These are phyloP conservation scores for Sminthurinus aureus DNA, from an alignment of 2,888 invertebrate genomes.

Conservation along the genomic window DNA sequence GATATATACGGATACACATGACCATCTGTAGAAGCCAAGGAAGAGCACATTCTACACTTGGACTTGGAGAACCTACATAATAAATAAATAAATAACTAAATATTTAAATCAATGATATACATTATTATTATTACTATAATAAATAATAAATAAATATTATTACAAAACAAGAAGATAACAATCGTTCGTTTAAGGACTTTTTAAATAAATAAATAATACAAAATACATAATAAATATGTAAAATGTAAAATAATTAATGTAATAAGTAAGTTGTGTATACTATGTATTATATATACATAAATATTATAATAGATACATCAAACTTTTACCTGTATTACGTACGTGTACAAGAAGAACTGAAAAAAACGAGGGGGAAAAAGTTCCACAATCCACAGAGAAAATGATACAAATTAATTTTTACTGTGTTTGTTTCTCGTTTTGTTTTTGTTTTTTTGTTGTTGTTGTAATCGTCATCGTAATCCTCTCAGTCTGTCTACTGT, in stretches of 20 bases:
- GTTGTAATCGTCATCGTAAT: neutral
- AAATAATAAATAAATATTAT: neutral
- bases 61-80: conserved; percentile 1
- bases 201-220: conserved; percentile 3
- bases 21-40: conserved; percentile 10
- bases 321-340: neutral
- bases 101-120: neutral
- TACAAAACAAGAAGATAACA: conserved; percentile 9
- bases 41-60: neutral
- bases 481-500: too few relatives aligned
- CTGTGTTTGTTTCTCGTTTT: too few relatives aligned
- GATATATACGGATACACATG: neutral
- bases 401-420: neutral
- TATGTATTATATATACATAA: neutral
- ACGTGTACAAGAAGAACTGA: conserved; percentile 18
- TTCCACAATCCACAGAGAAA: neutral
- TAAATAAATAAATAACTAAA: neutral
- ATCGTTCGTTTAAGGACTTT: conserved; percentile 21
- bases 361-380: neutral
- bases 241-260: too few relatives aligned
- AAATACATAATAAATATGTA: neutral
- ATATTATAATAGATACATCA: neutral
- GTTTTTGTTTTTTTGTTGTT: neutral
- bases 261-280: too few relatives aligned
- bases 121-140: too few relatives aligned